phyloP scores from a whole-genome alignment of 2,113 vertebrate species.

The Nymphicus hollandicus region DNA sequence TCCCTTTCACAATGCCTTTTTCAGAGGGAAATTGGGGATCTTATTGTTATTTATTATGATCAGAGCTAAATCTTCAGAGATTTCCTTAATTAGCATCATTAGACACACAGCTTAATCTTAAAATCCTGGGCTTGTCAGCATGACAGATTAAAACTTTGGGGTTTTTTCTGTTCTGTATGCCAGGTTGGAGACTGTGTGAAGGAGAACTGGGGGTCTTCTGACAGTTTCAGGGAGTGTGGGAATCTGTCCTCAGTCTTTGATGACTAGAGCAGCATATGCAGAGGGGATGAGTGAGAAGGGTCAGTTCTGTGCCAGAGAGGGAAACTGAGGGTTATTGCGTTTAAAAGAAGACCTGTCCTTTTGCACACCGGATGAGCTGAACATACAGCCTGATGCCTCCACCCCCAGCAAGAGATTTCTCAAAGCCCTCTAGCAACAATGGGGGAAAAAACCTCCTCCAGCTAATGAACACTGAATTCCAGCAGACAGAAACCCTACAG shows the following conservation, averaged over 20 bases:
- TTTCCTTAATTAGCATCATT: slow-evolving; percentile 62
- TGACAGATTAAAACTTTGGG: slow-evolving; percentile 37
- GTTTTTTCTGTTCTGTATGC: not conserved
- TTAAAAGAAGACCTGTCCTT: not conserved
- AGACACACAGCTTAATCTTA: slow-evolving; percentile 64
- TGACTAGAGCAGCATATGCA: not conserved
- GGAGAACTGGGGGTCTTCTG: slow-evolving; percentile 20
- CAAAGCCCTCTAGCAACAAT: not conserved
- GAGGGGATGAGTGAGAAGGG: not conserved
- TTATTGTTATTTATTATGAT: slow-evolving; percentile 60
- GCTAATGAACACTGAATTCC: slow-evolving; percentile 59
- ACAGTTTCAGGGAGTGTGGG: slow-evolving; percentile 25
- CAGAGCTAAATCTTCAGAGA: slow-evolving; percentile 44
- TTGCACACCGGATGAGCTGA: not conserved
- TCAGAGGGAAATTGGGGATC: slow-evolving; percentile 3
- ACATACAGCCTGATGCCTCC: not conserved
- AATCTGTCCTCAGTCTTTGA: slow-evolving; percentile 47
- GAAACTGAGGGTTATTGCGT: not conserved
- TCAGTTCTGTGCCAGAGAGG: not conserved
- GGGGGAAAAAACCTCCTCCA: not conserved
- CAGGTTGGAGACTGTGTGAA: not conserved
- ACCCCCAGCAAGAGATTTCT: not conserved
- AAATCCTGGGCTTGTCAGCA: slow-evolving; percentile 54
- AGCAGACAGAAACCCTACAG: slow-evolving; percentile 53
- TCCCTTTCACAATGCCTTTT: not conserved